phyloP scores from a whole-genome alignment of 2,888 invertebrate genomes.

The Cyaniris semiargus region DNA sequence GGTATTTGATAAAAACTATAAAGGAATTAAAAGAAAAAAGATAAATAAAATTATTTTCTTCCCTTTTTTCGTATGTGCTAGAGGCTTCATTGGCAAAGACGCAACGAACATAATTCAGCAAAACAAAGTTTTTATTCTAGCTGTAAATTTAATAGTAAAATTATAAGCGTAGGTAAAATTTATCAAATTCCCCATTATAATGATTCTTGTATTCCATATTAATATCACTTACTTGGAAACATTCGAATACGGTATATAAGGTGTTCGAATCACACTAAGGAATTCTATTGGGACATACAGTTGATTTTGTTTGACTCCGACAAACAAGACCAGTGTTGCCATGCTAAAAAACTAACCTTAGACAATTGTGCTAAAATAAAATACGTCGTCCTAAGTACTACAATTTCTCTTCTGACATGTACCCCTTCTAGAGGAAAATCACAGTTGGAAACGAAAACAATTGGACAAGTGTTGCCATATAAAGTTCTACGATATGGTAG shows the following conservation, averaged over 20 bases:
- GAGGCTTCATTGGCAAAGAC: background rate
- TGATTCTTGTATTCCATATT: background rate
- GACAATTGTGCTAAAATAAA: slow-evolving; percentile 61
- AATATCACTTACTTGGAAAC: background rate
- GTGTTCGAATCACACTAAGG: background rate
- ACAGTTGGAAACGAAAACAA: slow-evolving; percentile 49
- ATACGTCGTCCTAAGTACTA: slow-evolving; percentile 64
- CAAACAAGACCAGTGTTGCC: slow-evolving; percentile 5
- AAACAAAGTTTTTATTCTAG: background rate
- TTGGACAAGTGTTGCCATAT: slow-evolving; percentile 50
- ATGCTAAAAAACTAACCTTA: background rate
- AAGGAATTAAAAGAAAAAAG: background rate
- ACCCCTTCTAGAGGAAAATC: slow-evolving; percentile 52
- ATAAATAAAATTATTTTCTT: background rate
- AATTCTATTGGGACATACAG: background rate
- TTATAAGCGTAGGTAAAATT: background rate
- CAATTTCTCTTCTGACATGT: slow-evolving; percentile 39
- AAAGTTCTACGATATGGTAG: slow-evolving; percentile 47
- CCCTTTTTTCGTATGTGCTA: background rate
- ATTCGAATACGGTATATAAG: background rate
- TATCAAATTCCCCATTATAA: background rate
- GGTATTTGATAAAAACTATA: background rate
- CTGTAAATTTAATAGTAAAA: background rate
- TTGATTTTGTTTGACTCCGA: background rate
- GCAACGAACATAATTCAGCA: background rate